phyloP scores from a whole-genome alignment of 2,888 invertebrate genomes.

The Steinernema hermaphroditum region DNA sequence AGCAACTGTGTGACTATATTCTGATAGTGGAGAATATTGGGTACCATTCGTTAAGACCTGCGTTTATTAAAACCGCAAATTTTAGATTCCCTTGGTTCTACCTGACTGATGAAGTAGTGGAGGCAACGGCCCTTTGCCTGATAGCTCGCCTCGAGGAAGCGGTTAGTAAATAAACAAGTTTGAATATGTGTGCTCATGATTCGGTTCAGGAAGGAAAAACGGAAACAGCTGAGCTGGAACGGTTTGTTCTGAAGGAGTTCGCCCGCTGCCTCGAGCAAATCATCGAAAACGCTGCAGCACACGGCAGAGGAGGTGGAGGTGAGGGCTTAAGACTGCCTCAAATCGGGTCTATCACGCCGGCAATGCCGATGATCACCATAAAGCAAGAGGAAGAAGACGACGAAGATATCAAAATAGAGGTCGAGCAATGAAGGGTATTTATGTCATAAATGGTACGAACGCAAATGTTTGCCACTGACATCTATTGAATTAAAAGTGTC shows the following conservation, averaged over 20 bases:
- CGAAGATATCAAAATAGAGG: conserved; percentile 1
- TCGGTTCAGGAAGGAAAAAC: conserved; percentile 33
- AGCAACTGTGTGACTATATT: too few relatives aligned
- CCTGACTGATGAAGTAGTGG: conserved; percentile 89
- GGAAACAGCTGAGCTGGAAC: conserved; percentile 69
- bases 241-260: conserved; percentile 87
- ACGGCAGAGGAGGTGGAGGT: conserved; percentile 20
- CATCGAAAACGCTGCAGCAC: conserved; percentile 74
- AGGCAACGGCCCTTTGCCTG: conserved; percentile 91
- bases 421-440: conserved; percentile 1
- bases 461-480: too few relatives aligned
- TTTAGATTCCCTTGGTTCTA: conserved; percentile 82
- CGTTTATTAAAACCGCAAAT: too few relatives aligned
- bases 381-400: conserved; percentile 1
- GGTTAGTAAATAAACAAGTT: conserved; percentile 67
- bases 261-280: conserved; percentile 90
- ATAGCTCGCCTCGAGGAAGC: conserved; percentile 87
- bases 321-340: neutral
- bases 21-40: too few relatives aligned
- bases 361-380: too few relatives aligned
- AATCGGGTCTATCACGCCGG: too few relatives aligned
- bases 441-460: too few relatives aligned
- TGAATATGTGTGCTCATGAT: neutral
- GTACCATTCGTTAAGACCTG: too few relatives aligned
- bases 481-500: too few relatives aligned